phyloP scores from a whole-genome alignment of 2,888 invertebrate species.

The Allygus modestus region DNA sequence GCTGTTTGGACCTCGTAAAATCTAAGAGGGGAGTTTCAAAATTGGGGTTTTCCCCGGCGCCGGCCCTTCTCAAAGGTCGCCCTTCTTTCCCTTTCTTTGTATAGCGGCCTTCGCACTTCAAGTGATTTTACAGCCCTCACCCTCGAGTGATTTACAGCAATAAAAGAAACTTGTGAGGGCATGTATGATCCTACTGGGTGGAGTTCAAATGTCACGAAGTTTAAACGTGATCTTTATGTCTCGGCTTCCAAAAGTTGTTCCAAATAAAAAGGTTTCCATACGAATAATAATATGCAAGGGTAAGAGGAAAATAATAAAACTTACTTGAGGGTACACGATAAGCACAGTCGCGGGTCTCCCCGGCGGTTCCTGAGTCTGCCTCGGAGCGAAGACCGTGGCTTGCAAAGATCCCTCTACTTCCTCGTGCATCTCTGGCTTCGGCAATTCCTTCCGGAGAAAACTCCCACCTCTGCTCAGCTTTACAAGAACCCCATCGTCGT shows the following conservation, averaged over 20 bases:
- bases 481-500: neutral
- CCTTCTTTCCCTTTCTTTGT: neutral
- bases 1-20: conserved; percentile 32
- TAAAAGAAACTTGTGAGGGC: neutral
- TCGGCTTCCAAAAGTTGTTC: too few species aligned
- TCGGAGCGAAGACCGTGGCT: conserved; percentile 42
- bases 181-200: neutral
- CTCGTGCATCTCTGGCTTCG: neutral
- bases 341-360: conserved; percentile 36
- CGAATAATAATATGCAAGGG: too few species aligned
- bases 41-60: neutral
- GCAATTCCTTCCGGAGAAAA: conserved; percentile 37
- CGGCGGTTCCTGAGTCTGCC: neutral
- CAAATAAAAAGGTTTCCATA: too few species aligned
- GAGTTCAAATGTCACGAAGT: neutral
- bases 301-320: neutral
- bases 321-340: conserved; percentile 46
- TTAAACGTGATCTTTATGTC: neutral
- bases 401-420: conserved; percentile 27
- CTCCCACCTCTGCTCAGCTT: conserved; percentile 27
- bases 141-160: neutral
- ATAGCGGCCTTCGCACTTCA: conserved; percentile 4
- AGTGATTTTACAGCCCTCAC: conserved; percentile 26
- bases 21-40: neutral
- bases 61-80: neutral